Percentiles rank a stretch among this genome's conserved stretches.
Evolutionary conservation across 1,140 invertebrate genomes (phyloP).

Genomic region (Psilanteris sp.): DNA sequence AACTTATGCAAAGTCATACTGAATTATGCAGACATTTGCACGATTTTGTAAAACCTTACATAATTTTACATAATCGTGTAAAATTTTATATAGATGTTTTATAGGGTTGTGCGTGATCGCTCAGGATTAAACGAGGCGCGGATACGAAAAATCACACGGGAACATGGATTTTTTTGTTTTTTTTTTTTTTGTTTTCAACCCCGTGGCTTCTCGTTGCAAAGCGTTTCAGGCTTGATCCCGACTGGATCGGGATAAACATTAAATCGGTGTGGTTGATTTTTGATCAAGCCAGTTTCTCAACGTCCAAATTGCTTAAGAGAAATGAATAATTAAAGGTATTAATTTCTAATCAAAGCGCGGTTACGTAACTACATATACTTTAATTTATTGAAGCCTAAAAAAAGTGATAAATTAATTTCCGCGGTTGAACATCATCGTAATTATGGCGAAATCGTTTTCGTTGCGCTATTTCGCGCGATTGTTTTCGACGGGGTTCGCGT

Average conservation of each 20-base stretch:
- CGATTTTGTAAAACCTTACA: slow-evolving; percentile 33
- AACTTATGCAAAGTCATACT: slow-evolving; percentile 44
- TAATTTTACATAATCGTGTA: slow-evolving; percentile 44
- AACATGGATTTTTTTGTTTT: background rate
- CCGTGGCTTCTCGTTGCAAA: too few species aligned
- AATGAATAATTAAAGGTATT: background rate
- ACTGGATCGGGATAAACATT: too few species aligned
- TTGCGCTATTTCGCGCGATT: slow-evolving; percentile 39
- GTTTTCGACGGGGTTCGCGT: slow-evolving; percentile 34
- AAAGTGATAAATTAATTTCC: slow-evolving; percentile 38
- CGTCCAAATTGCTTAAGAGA: too few species aligned
- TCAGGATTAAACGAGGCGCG: slow-evolving; percentile 2
- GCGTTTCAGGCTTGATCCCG: too few species aligned
- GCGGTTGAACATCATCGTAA: slow-evolving; percentile 8
- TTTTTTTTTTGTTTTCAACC: too few species aligned
- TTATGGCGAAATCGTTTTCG: too few species aligned
- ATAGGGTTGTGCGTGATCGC: slow-evolving; percentile 5
- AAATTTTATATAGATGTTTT: slow-evolving; percentile 24
- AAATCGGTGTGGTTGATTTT: too few species aligned
- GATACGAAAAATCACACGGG: background rate
- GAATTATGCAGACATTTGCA: slow-evolving; percentile 47
- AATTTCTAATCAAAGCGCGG: slow-evolving; percentile 2
- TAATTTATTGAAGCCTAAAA: background rate
- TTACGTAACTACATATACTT: slow-evolving; percentile 1
- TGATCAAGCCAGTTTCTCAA: too few species aligned